A percentile compares a stretch with the other conserved stretches of the same genome.
Evolutionary conservation across 1,140 invertebrate genomes (phyloP).

Genomic region (Dendroctonus valens): DNA sequence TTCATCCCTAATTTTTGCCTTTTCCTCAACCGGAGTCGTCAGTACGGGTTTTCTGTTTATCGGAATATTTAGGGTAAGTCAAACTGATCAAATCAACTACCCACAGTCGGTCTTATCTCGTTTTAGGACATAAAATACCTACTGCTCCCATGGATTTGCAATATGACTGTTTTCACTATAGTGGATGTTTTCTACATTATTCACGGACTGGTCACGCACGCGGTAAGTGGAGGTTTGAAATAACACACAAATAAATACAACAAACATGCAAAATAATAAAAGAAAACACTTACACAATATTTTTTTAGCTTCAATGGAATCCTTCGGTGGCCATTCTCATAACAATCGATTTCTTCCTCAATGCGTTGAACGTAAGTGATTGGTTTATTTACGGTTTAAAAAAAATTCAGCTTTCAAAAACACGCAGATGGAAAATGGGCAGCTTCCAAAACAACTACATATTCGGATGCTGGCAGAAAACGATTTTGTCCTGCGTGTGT

Average conservation of each 20-base stretch:
- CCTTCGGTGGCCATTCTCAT: constrained; percentile 63
- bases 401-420: not conserved
- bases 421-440: not conserved
- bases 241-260: too few species aligned
- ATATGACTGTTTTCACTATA: constrained; percentile 37
- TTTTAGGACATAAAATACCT: constrained; percentile 38
- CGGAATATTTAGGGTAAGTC: constrained; percentile 54
- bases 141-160: constrained; percentile 40
- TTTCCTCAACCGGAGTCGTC: constrained; percentile 53
- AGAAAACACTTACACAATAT: constrained; percentile 28
- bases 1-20: constrained; percentile 51
- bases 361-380: constrained; percentile 62
- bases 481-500: too few species aligned
- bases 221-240: constrained; percentile 31
- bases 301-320: constrained; percentile 61
- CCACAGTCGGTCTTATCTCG: not conserved
- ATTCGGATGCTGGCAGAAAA: too few species aligned
- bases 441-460: too few species aligned
- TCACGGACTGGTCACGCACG: constrained; percentile 36
- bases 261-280: not conserved
- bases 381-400: not conserved
- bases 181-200: constrained; percentile 38
- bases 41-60: constrained; percentile 54
- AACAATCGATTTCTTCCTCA: constrained; percentile 64
- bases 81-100: not conserved